Percentiles rank a stretch among this genome's conserved stretches.
These are phyloP conservation scores for Mythimna pallens DNA, from an alignment of 2,888 invertebrate genomes.

Conservation along the genomic window DNA sequence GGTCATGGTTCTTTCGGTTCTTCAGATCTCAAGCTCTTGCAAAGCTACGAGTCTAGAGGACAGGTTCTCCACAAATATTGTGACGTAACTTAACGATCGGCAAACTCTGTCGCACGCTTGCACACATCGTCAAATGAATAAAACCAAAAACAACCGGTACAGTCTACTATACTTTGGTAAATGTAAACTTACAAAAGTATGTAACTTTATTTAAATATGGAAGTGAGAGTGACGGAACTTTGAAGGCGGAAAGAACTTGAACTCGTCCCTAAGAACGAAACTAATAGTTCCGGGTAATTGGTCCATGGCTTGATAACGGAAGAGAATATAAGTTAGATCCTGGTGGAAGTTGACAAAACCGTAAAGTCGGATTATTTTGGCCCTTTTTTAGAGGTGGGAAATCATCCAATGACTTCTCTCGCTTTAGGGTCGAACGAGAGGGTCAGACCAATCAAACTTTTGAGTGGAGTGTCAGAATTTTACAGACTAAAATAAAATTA, in stretches of 20 bases:
- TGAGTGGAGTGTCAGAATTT: too few relatives aligned
- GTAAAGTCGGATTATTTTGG: too few relatives aligned
- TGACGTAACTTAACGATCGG: conserved; percentile 77
- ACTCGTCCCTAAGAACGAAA: neutral
- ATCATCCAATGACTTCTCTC: too few relatives aligned
- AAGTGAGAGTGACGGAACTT: conserved; percentile 11
- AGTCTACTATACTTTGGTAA: conserved; percentile 28
- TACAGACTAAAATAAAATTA: too few relatives aligned
- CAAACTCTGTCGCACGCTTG: conserved; percentile 72
- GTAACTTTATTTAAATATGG: conserved; percentile 4
- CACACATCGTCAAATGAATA: conserved; percentile 72
- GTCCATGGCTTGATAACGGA: neutral
- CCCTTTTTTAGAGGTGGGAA: too few relatives aligned
- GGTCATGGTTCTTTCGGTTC: conserved; percentile 84
- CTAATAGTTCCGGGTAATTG: neutral
- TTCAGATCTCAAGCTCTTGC: conserved; percentile 79
- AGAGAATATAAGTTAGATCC: neutral
- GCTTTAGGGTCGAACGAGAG: too few relatives aligned
- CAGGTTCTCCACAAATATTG: conserved; percentile 77
- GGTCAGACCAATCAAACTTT: too few relatives aligned
- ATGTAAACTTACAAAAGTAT: conserved; percentile 13
- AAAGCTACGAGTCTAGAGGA: conserved; percentile 74
- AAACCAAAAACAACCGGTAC: conserved; percentile 51
- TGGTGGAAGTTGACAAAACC: neutral
- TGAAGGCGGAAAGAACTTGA: conserved; percentile 10